Evolutionary conservation across 2,888 invertebrate genomes (phyloP).

Genomic region (Cyaniris semiargus): DNA sequence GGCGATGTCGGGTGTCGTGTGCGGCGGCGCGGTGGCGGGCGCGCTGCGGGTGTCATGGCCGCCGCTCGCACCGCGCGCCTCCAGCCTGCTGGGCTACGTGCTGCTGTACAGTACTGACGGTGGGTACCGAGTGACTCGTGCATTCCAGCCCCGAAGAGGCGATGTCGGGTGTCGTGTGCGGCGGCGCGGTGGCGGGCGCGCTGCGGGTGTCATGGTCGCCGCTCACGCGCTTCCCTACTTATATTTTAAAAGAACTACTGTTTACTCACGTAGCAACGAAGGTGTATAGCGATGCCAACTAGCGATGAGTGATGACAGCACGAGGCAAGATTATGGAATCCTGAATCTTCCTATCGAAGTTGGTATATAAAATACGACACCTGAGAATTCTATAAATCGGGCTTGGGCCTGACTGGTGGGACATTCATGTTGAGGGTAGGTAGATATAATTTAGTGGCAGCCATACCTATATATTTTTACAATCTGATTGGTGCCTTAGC

Average conservation of each 20-base stretch:
- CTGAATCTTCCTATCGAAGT: too few species aligned
- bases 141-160: background rate
- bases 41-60: slow-evolving; percentile 89
- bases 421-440: too few species aligned
- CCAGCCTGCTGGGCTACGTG: slow-evolving; percentile 87
- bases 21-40: slow-evolving; percentile 87
- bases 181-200: slow-evolving; percentile 87
- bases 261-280: too few species aligned
- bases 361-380: background rate
- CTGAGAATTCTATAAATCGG: too few species aligned
- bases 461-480: too few species aligned
- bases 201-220: slow-evolving; percentile 88
- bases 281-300: too few species aligned
- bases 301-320: too few species aligned
- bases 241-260: too few species aligned
- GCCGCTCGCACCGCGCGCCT: slow-evolving; percentile 85
- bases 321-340: too few species aligned
- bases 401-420: too few species aligned
- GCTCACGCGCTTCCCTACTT: slow-evolving; percentile 81
- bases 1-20: slow-evolving; percentile 56
- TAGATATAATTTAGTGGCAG: too few species aligned
- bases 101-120: slow-evolving; percentile 84
- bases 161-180: slow-evolving; percentile 70
- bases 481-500: too few species aligned
- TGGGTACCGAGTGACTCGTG: background rate